These are phyloP conservation scores for Melopsittacus undulatus DNA, from an alignment of 2,797 vertebrate genomes.

Conservation along the genomic window DNA sequence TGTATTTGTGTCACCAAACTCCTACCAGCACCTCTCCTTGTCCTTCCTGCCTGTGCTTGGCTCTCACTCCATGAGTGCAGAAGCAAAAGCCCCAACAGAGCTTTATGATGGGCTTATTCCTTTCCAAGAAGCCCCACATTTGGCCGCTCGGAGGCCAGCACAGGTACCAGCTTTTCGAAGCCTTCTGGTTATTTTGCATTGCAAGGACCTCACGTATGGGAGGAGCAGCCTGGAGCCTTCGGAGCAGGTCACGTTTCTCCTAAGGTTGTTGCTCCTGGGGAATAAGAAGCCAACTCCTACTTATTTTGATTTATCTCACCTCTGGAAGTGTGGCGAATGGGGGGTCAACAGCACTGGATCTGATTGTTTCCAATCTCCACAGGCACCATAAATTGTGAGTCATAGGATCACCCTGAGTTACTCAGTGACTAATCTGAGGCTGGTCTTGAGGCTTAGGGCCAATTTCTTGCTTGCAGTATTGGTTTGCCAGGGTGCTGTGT, in stretches of 20 bases:
- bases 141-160: neutral
- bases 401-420: constrained; percentile 35
- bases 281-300: neutral
- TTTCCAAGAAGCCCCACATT: neutral
- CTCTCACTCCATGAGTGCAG: neutral
- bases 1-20: neutral
- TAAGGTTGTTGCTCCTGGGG: neutral
- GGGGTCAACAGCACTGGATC: neutral
- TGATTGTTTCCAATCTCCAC: neutral
- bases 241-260: neutral
- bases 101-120: neutral
- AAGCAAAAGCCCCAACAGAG: neutral
- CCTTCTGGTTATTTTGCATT: neutral
- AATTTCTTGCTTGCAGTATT: neutral
- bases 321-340: neutral
- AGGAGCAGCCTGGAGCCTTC: neutral
- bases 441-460: neutral
- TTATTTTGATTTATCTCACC: constrained; percentile 11
- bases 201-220: neutral
- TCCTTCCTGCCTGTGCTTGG: neutral
- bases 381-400: constrained; percentile 30
- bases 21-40: neutral
- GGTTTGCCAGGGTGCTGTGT: neutral
- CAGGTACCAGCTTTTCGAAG: neutral
- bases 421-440: constrained; percentile 37